phyloP scores from a whole-genome alignment of 1,140 invertebrate genomes.

The Armadillidium nasatum region DNA sequence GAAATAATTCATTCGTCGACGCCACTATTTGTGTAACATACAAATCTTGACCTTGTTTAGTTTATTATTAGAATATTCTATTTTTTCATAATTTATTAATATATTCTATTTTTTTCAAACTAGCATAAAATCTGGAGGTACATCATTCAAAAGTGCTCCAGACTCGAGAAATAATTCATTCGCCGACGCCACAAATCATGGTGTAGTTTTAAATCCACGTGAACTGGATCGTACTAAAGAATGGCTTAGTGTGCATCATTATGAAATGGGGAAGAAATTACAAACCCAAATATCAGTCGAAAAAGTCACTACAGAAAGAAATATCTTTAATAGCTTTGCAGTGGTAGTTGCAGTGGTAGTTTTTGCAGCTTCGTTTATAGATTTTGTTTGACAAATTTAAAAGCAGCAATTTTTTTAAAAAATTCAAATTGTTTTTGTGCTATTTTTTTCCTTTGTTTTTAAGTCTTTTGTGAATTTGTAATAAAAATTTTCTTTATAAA shows the following conservation, averaged over 20 bases:
- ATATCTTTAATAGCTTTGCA: not conserved
- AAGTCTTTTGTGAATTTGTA: too few species aligned
- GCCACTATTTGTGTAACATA: too few species aligned
- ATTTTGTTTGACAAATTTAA: too few species aligned
- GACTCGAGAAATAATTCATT: not conserved
- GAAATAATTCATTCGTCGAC: too few species aligned
- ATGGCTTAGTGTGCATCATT: not conserved
- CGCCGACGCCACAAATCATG: not conserved
- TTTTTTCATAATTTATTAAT: too few species aligned
- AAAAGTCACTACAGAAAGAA: not conserved
- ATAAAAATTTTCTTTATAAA: too few species aligned
- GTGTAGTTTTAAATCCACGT: not conserved
- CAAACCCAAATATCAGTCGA: not conserved
- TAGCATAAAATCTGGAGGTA: not conserved
- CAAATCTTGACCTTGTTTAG: too few species aligned
- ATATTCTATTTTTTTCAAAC: not conserved
- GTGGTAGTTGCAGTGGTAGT: not conserved
- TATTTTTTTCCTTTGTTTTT: too few species aligned
- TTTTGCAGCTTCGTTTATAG: too few species aligned
- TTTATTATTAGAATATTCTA: too few species aligned
- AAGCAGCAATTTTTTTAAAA: too few species aligned
- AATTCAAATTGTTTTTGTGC: too few species aligned
- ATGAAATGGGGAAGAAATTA: not conserved
- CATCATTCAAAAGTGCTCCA: not conserved
- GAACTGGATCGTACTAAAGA: not conserved